phyloP scores from a whole-genome alignment of 1,140 invertebrate species.

The Drosophila bipectinata region DNA sequence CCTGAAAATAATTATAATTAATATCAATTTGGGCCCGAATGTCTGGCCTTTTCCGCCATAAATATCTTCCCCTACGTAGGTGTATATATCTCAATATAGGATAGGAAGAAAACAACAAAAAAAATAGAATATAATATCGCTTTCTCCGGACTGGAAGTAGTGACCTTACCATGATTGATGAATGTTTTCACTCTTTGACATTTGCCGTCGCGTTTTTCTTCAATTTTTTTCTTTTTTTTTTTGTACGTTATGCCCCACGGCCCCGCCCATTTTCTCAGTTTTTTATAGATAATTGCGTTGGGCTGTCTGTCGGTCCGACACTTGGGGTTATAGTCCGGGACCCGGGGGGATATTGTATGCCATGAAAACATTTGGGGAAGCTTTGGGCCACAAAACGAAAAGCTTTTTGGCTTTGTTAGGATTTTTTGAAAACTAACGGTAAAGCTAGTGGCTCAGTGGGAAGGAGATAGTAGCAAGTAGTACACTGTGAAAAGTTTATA shows the following conservation, averaged over 20 bases:
- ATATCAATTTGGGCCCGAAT: slow-evolving; percentile 68
- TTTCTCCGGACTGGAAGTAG: slow-evolving; percentile 49
- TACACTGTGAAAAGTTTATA: not conserved
- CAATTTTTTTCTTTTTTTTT: slow-evolving; percentile 7
- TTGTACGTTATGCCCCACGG: not conserved
- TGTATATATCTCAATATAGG: slow-evolving; percentile 13
- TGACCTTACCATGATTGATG: slow-evolving; percentile 81
- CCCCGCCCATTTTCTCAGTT: not conserved
- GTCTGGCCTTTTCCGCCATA: slow-evolving; percentile 49
- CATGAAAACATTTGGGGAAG: slow-evolving; percentile 31
- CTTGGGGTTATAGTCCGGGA: slow-evolving; percentile 32
- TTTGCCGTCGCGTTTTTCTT: slow-evolving; percentile 64
- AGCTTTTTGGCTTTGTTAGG: slow-evolving; percentile 3
- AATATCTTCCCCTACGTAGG: slow-evolving; percentile 17
- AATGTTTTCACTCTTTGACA: slow-evolving; percentile 80
- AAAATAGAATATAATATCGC: slow-evolving; percentile 36
- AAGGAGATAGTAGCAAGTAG: not conserved
- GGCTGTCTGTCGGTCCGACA: slow-evolving; percentile 24
- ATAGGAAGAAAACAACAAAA: not conserved
- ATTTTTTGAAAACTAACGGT: slow-evolving; percentile 12
- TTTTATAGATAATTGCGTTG: slow-evolving; percentile 67
- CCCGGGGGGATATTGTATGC: slow-evolving; percentile 5
- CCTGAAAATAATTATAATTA: slow-evolving; percentile 61
- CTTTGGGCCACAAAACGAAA: slow-evolving; percentile 15
- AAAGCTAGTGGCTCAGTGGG: not conserved